Conservation (phyloP, 2,113 vertebrate genomes). For the Ranitomeya imitator region DNA sequence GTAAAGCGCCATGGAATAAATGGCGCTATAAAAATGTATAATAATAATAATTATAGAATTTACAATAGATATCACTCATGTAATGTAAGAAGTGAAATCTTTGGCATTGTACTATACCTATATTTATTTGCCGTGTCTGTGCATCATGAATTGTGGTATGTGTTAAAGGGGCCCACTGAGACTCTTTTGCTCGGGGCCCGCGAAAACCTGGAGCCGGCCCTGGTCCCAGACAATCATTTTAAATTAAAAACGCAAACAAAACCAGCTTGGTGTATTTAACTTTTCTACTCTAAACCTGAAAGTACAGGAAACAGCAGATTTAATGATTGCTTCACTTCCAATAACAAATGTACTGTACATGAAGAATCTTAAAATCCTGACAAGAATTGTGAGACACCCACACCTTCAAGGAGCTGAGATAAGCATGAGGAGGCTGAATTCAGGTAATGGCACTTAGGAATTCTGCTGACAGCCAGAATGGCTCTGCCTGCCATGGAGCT, state of each 20-base stretch:
- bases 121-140: too few species aligned
- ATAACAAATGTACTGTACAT: not conserved
- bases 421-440: conserved; percentile 1
- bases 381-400: conserved; percentile 16
- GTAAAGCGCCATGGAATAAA: too few species aligned
- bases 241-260: not conserved
- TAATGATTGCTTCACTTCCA: not conserved
- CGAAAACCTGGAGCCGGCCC: too few species aligned
- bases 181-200: too few species aligned
- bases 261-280: not conserved
- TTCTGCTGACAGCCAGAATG: conserved; percentile 22
- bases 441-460: conserved; percentile 36
- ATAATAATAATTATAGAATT: too few species aligned
- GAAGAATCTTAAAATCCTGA: not conserved
- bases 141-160: too few species aligned
- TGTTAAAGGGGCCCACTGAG: too few species aligned
- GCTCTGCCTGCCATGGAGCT: conserved; percentile 17
- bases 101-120: too few species aligned
- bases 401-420: conserved; percentile 17
- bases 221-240: not conserved
- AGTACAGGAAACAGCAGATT: not conserved
- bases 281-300: not conserved
- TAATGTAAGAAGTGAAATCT: too few species aligned
- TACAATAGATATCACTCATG: too few species aligned
- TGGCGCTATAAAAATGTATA: too few species aligned